Percentiles rank a stretch among this genome's conserved stretches.
phyloP scores from a whole-genome alignment of 2,797 vertebrate genomes.

The Halcyon smyrnensis region DNA sequence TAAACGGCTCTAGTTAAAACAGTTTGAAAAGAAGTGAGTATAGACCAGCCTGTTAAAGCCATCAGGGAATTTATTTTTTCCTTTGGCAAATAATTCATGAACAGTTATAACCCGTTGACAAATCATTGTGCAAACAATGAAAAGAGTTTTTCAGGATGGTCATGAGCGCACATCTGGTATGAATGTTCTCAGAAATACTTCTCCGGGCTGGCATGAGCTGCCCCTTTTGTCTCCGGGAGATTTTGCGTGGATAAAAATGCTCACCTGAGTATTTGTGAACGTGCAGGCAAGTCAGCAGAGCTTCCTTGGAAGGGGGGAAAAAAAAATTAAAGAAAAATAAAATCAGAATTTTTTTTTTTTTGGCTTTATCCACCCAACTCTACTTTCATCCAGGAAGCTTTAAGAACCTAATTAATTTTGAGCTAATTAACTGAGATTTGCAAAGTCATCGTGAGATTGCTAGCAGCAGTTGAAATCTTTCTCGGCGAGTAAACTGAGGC shows the following conservation, averaged over 20 bases:
- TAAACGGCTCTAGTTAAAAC: background rate
- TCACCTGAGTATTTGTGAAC: slow-evolving; percentile 23
- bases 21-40: background rate
- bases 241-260: background rate
- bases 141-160: slow-evolving; percentile 31
- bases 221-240: background rate
- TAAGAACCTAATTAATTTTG: slow-evolving; percentile 14
- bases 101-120: slow-evolving; percentile 30
- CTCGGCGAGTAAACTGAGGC: background rate
- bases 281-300: background rate
- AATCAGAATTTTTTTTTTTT: background rate
- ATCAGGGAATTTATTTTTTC: background rate
- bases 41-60: background rate
- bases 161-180: slow-evolving; percentile 23
- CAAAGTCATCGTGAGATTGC: background rate
- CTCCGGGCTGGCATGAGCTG: background rate
- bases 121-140: slow-evolving; percentile 51
- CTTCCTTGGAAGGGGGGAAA: no score
- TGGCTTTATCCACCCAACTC: background rate
- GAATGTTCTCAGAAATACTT: slow-evolving; percentile 30
- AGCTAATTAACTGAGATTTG: slow-evolving; percentile 20
- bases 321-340: no score
- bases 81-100: slow-evolving; percentile 51
- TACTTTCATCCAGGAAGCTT: background rate
- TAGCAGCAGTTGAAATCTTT: background rate